A percentile compares a stretch with the other conserved stretches of the same genome.
These are phyloP conservation scores for Andrena flavipes DNA, from an alignment of 2,888 invertebrate species.

Conservation along the genomic window DNA sequence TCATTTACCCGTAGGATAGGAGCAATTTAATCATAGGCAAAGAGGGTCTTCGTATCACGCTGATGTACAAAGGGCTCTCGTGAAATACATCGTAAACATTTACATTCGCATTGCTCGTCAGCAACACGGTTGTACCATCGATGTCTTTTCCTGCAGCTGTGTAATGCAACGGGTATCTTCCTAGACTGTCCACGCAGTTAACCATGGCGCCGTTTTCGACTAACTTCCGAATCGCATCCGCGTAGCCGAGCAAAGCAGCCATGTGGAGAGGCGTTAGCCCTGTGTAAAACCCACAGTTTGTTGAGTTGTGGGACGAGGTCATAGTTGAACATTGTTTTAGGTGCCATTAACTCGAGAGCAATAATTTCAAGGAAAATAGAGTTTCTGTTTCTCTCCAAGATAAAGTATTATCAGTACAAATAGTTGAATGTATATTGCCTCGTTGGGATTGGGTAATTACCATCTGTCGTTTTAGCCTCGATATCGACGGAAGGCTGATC, in stretches of 20 bases:
- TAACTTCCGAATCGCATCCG: not conserved
- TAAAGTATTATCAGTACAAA: too few species aligned
- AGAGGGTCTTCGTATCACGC: constrained; percentile 23
- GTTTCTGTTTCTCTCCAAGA: too few species aligned
- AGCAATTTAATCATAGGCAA: constrained; percentile 35
- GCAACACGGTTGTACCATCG: not conserved
- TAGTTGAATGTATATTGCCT: too few species aligned
- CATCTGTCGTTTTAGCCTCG: constrained; percentile 13
- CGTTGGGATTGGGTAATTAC: not conserved
- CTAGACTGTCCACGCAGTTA: constrained; percentile 21
- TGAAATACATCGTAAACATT: constrained; percentile 40
- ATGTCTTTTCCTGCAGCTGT: constrained; percentile 4
- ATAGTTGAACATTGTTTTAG: too few species aligned
- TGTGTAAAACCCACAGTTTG: not conserved
- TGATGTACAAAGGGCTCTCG: constrained; percentile 29
- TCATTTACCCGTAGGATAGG: constrained; percentile 16
- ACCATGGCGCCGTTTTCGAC: not conserved
- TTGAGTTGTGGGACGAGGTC: too few species aligned
- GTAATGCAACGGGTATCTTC: constrained; percentile 35
- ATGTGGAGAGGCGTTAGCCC: constrained; percentile 29
- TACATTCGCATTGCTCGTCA: constrained; percentile 18
- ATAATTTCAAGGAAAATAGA: too few species aligned
- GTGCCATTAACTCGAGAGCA: too few species aligned
- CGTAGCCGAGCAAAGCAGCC: not conserved
- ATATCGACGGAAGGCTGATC: constrained; percentile 14